A percentile compares a stretch with the other conserved stretches of the same genome.
These are phyloP conservation scores for Sceliomorpha sp. DNA, from an alignment of 2,888 invertebrate genomes.

Conservation along the genomic window DNA sequence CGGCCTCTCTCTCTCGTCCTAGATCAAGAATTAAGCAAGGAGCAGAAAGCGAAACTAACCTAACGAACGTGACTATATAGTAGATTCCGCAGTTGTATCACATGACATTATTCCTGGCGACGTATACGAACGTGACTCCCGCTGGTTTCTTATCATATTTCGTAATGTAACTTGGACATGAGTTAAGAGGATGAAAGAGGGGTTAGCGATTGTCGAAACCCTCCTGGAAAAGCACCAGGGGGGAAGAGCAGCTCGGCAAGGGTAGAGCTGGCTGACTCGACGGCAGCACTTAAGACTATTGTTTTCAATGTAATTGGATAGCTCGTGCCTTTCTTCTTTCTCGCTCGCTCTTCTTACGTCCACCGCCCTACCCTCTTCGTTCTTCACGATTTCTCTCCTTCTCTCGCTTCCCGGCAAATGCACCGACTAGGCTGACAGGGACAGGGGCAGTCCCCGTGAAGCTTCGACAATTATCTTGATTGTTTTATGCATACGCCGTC, in stretches of 20 bases:
- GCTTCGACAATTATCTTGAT: constrained; percentile 80
- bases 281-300: constrained; percentile 81
- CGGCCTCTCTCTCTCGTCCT: too few relatives aligned
- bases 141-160: constrained; percentile 18
- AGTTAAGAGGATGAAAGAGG: constrained; percentile 17
- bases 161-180: constrained; percentile 17
- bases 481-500: constrained; percentile 79
- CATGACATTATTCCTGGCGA: constrained; percentile 14
- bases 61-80: too few relatives aligned
- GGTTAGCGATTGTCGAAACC: constrained; percentile 54
- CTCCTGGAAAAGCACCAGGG: constrained; percentile 64
- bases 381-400: constrained; percentile 50
- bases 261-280: constrained; percentile 67
- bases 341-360: constrained; percentile 28
- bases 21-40: too few relatives aligned
- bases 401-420: constrained; percentile 51
- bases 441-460: constrained; percentile 64
- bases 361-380: constrained; percentile 10
- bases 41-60: constrained; percentile 12
- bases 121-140: constrained; percentile 18
- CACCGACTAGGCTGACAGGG: constrained; percentile 30
- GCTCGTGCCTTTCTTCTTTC: constrained; percentile 60
- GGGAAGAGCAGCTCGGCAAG: constrained; percentile 39
- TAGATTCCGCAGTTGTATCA: too few relatives aligned
- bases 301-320: constrained; percentile 82